Conservation (phyloP, 2,888 invertebrate genomes). For the Drosophila multiciliata region DNA sequence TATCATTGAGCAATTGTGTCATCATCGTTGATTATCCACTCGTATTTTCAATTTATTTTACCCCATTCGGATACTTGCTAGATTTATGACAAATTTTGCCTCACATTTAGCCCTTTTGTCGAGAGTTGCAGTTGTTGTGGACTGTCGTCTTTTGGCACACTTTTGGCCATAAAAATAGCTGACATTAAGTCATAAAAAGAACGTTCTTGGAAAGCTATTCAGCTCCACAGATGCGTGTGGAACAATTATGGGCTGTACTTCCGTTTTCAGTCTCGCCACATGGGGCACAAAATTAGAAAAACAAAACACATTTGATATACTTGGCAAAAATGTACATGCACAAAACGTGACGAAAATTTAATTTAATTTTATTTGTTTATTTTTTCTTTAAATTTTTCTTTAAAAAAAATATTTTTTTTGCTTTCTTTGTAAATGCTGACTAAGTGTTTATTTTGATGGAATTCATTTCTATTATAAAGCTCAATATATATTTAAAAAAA, state of each 20-base stretch:
- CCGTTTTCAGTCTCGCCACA: slow-evolving; percentile 57
- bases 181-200: slow-evolving; percentile 20
- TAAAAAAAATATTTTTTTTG: slow-evolving; percentile 9
- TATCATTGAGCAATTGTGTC: slow-evolving; percentile 46
- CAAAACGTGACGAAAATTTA: slow-evolving; percentile 71
- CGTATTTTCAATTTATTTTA: slow-evolving; percentile 13
- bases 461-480: slow-evolving; percentile 11
- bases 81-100: slow-evolving; percentile 41
- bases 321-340: slow-evolving; percentile 60
- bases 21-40: slow-evolving; percentile 40
- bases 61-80: slow-evolving; percentile 26
- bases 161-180: slow-evolving; percentile 40
- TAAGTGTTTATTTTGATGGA: slow-evolving; percentile 19
- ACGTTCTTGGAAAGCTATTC: slow-evolving; percentile 26
- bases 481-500: neutral
- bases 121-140: neutral
- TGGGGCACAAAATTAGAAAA: slow-evolving; percentile 34
- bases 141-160: slow-evolving; percentile 35
- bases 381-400: slow-evolving; percentile 18
- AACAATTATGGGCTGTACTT: slow-evolving; percentile 68
- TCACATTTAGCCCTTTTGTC: slow-evolving; percentile 5
- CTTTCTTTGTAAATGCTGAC: slow-evolving; percentile 31
- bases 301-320: slow-evolving; percentile 38
- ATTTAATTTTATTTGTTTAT: slow-evolving; percentile 46
- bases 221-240: slow-evolving; percentile 50